Base-by-base conservation (phyloP, 2,888 invertebrate species). In the Atrina japonica region DNA sequence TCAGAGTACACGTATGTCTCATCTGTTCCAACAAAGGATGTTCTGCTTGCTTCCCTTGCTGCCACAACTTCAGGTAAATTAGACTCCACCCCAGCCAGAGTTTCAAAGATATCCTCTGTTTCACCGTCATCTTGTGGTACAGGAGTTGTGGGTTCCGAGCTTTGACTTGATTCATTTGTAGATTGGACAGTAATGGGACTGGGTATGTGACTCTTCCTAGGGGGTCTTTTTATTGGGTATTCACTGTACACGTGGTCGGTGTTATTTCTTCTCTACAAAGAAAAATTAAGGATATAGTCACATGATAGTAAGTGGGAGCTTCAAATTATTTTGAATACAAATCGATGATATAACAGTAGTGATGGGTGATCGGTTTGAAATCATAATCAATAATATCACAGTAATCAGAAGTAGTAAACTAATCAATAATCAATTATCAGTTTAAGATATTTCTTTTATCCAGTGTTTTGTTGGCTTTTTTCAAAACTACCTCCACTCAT, bases 201-300 rank as follows among this genome's bases (percentile, higher is more conserved):
- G 11, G 47, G 29, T 45, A 30, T 25, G 3, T 18, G 49, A 40
- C 50, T 60, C 35, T 61, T 72, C 40, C 49, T 75, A 1, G 72
- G 71, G 23, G 55, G 56, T 14, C 52, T 52, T 50, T 73, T 76
- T 6, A 80, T 72, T 6, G 82, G 82, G 45, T 78, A 82, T 3
- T 71, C 76, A 53, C 75, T 75, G 64, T 82, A 82, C 41, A 73
- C 67, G 53, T 82, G 82, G 29, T 78, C 80, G 21, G 71, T 75
- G 59, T 69, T 74, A 29, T 50, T 53, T 50, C 73, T 64, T 50
- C 75, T 61, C 66, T 72, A 45, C 16, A 61, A 58, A 29, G 9
- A 55, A 25, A 47, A 2, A 49, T 61, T n/a, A n/a, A n/a, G n/a
- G n/a, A n/a, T n/a, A n/a, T n/a, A n/a, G n/a, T n/a, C n/a, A n/a